Evolutionary conservation across 2,888 invertebrate species (phyloP), one percentile per base, ranked within the genome.

Genomic region (Rhimphoctona megacephalus): DNA sequence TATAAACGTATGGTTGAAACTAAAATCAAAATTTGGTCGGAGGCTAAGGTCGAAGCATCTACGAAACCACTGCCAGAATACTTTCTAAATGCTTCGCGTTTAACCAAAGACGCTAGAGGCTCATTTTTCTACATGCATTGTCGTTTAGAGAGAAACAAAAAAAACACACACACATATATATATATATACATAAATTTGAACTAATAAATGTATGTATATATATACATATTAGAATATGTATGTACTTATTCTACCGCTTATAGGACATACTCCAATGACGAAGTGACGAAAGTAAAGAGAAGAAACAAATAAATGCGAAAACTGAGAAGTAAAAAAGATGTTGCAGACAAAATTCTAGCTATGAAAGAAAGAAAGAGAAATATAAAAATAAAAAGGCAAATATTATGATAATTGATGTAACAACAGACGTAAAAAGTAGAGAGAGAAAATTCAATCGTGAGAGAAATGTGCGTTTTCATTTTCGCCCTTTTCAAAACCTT

Each of bases 41-140:
- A 92, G 92, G 91, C 91, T 92, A 92, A 92, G 92, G 91, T 93
- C 92, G 93, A 93, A 93, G 94, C 93, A 92, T 93, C 92, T 92
- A 91, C 90, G 92, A 93, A 93, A 92, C 91, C 92, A 93, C 93
- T 93, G 92, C 92, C 93, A 93, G 83, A 92, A 92, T 91, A 91
- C 90, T 93, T 94, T 94, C 92, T 92, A 93, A 91, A 92, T 92
- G 93, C 93, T 94, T 94, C 93, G 93, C 91, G 91, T 93, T 93
- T 93, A 93, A 92, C 92, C 93, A 90, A 92, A 92, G 92, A 93
- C 92, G 92, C 91, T 87, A 92, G 91, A 92, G 91, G 93, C 93
- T 94, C 94, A 94, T 93, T 94, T 94, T 94, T 94, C 94, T 94
- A 94, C 94, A 92, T 92, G 92, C 94, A 92, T 94, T 92, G 91